These are phyloP conservation scores for Plemyria rubiginata DNA, from an alignment of 2,888 invertebrate genomes.

Conservation along the genomic window DNA sequence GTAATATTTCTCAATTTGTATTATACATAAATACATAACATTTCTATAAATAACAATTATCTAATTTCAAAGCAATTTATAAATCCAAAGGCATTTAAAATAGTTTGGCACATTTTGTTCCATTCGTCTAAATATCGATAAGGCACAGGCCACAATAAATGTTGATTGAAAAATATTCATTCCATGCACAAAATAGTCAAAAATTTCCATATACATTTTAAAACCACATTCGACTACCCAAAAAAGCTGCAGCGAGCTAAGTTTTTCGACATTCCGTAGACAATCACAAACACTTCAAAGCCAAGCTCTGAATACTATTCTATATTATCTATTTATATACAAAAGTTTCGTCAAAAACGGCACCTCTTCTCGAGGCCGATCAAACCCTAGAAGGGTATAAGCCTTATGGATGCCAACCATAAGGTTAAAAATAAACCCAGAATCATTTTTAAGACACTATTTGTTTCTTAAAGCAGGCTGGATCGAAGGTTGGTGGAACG, in stretches of 20 bases:
- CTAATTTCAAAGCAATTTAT: conserved; percentile 45
- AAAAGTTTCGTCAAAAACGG: conserved; percentile 63
- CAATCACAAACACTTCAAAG: conserved; percentile 34
- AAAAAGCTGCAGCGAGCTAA: conserved; percentile 11
- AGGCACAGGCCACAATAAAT: conserved; percentile 68
- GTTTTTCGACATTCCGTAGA: conserved; percentile 26
- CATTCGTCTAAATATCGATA: conserved; percentile 49
- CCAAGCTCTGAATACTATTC: conserved; percentile 37
- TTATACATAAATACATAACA: conserved; percentile 29
- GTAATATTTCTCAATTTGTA: conserved; percentile 25
- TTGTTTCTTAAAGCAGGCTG: conserved; percentile 68
- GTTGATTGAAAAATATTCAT: conserved; percentile 36
- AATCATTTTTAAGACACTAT: conserved; percentile 49
- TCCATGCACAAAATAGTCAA: conserved; percentile 35
- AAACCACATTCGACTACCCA: conserved; percentile 25
- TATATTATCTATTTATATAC: conserved; percentile 36
- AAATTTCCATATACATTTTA: conserved; percentile 30
- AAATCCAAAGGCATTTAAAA: conserved; percentile 48
- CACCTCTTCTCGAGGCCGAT: conserved; percentile 48
- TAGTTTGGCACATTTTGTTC: conserved; percentile 61
- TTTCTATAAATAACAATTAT: conserved; percentile 33
- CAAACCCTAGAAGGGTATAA: conserved; percentile 48
- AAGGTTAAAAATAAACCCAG: conserved; percentile 60
- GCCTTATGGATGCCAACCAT: conserved; percentile 64
- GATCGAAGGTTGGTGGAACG: conserved; percentile 77